phyloP scores from a whole-genome alignment of 2,797 vertebrate genomes.

The Pangasius djambal region DNA sequence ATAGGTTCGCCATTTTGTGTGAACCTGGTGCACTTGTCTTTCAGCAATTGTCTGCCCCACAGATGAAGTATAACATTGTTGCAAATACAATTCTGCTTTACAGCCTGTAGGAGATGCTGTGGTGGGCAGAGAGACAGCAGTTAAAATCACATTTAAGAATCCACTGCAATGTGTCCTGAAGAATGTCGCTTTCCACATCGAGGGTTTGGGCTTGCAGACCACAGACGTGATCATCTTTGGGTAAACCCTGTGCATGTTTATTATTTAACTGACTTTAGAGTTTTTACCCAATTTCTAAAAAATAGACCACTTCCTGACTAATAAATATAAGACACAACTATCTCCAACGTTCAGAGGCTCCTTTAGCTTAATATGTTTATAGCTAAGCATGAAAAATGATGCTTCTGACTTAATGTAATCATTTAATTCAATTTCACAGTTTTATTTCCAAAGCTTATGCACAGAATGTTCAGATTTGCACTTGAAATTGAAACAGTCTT shows the following conservation, averaged over 20 bases:
- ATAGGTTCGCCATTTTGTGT: background rate
- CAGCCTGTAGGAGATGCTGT: slow-evolving; percentile 73
- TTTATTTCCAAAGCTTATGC: background rate
- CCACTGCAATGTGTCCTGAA: slow-evolving; percentile 78
- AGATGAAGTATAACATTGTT: background rate
- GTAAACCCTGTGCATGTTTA: slow-evolving; percentile 59
- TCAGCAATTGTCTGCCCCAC: background rate
- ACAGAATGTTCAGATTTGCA: background rate
- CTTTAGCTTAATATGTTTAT: background rate
- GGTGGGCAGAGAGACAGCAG: slow-evolving; percentile 79
- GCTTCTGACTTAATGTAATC: background rate
- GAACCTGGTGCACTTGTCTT: background rate
- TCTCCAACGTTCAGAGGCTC: background rate
- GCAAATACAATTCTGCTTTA: background rate
- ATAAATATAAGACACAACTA: background rate
- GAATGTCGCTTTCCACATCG: slow-evolving; percentile 81
- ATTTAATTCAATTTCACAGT: background rate
- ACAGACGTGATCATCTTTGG: slow-evolving; percentile 81
- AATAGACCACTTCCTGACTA: no score
- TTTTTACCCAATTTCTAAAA: background rate
- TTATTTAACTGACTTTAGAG: background rate
- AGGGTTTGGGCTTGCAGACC: slow-evolving; percentile 85
- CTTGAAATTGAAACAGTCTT: background rate
- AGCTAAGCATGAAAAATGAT: background rate
- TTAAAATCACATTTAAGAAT: slow-evolving; percentile 86